Evolutionary conservation across 2,797 vertebrate genomes (phyloP), one percentile per base, ranked within the genome.

Genomic region (Onychomys arenicola): DNA sequence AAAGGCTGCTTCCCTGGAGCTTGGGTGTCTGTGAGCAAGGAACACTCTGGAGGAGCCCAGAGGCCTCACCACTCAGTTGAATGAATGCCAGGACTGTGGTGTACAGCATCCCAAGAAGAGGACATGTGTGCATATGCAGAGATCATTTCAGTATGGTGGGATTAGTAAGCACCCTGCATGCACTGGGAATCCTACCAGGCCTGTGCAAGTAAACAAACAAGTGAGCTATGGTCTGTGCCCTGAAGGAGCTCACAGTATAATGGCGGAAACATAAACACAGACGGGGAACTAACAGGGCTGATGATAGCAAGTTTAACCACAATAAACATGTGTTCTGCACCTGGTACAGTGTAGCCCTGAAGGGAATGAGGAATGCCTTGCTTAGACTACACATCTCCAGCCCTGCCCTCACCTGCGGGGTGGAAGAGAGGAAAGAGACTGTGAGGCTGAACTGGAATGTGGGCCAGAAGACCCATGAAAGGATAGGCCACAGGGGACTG

Each of bases 211-310:
- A 8, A 94, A 82, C 77, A 94, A 77, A 69, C 40, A 3, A 81
- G 75, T 73, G 65, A 90, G 57, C 91, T 43, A 0, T 6, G 27
- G 40, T 86, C 93, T 95, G 19, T 96, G 81, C 95, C 96, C 84
- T 77, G 73, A 86, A 96, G 92, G 91, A 90, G 16, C 65, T 59
- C 84, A 21, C 7, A 1, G 6, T 37, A 29, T 69, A 57, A 85
- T 71, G 78, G 73, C 85, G 84, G 92, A 85, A 90, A 93, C 95
- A 59, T 57, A 87, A 88, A 77, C 89, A 65, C 76, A 85, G 73
- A 52, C 81, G 13, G 89, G 96, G 95, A 81, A 29, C 69, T 10
- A 59, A 34, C 0, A 49, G 55, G 65, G 57, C 86, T 14, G 2
- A 1, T 61, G 10, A 49, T 65, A 63, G 57, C 88, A 61, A 55